Base-by-base conservation (phyloP, 1,140 invertebrate species). In the Apolygus lucorum region DNA sequence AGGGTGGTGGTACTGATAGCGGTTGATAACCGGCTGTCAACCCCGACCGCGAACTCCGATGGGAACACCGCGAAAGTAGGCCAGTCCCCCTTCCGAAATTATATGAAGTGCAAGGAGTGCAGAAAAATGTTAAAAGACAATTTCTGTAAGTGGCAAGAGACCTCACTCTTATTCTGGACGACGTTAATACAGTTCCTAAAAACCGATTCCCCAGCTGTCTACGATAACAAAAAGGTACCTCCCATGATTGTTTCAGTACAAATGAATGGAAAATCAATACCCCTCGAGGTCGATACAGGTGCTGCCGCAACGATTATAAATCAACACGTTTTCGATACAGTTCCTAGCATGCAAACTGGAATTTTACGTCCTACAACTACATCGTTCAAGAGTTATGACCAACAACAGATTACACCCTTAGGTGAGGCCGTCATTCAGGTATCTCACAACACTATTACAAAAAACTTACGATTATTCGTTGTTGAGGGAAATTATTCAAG, bases 401-500 rank as follows among this genome's bases (percentile, higher is more conserved):
- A 59, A 59, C 54, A 59, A 14, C 22, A 17, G 22, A 59, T 59
- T 59, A 59, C 54, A 21, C 54, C 54, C 2, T 59, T 59, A 24
- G 54, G 54, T 59, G 54, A 59, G 22, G 54, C 54, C 54, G 54
- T 59, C 22, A 21, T 59, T 4, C 54, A 22, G 22, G 54, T 59
- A 13, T 59, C 54, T 4, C 54, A 59, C 54, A 59, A 59, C 4
- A 17, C 54, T 4, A 11, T 59, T 4, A 59, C 54, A 4, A 59
- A 59, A 59, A 59, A 59, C 22, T 22, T 59, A 21, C 54, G 54
- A 22, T 24, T 59, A 4, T 59, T 59, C 54, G 54, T 59, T 17
- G 11, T 59, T 4, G 22, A 59, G 4, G 54, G 54, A 4, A 22
- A 59, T 21, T 59, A 59, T 22, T 59, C 54, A 4, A 17, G 54